Percentiles rank a stretch among this genome's conserved stretches.
Conservation (phyloP, 2,797 vertebrate species). For the Scolopax rusticola region DNA sequence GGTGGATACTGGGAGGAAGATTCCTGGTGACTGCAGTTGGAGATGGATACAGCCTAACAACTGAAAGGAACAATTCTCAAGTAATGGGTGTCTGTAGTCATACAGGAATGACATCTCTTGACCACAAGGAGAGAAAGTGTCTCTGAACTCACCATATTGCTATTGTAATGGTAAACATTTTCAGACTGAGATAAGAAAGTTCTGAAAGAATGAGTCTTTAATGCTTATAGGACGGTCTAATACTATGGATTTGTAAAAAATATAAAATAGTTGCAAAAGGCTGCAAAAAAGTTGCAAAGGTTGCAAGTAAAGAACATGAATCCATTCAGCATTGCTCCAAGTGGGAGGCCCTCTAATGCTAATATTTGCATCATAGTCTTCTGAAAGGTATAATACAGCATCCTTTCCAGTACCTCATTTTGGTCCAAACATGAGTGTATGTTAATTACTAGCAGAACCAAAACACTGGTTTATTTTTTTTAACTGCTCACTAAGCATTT, state of each 20-base stretch:
- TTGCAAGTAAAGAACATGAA: background rate
- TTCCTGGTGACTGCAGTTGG: background rate
- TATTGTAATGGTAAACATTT: background rate
- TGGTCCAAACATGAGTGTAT: background rate
- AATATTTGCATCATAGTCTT: background rate
- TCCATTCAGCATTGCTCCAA: background rate
- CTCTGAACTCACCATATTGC: background rate
- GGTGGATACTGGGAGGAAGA: background rate
- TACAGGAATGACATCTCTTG: background rate
- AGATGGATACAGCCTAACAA: background rate
- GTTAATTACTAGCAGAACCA: background rate
- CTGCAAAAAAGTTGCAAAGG: too few species aligned
- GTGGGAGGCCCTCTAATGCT: background rate
- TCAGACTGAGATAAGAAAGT: background rate
- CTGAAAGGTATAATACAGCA: background rate
- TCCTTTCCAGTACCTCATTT: background rate
- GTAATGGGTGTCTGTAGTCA: background rate
- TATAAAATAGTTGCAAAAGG: background rate
- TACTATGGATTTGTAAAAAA: background rate
- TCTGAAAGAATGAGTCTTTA: background rate
- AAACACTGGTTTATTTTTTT: background rate
- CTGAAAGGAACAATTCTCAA: background rate
- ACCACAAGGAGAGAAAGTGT: background rate
- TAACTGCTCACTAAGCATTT: background rate
- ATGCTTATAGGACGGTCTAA: background rate